These are phyloP conservation scores for Brachionus calyciflorus DNA, from an alignment of 1,140 invertebrate genomes.

Conservation along the genomic window DNA sequence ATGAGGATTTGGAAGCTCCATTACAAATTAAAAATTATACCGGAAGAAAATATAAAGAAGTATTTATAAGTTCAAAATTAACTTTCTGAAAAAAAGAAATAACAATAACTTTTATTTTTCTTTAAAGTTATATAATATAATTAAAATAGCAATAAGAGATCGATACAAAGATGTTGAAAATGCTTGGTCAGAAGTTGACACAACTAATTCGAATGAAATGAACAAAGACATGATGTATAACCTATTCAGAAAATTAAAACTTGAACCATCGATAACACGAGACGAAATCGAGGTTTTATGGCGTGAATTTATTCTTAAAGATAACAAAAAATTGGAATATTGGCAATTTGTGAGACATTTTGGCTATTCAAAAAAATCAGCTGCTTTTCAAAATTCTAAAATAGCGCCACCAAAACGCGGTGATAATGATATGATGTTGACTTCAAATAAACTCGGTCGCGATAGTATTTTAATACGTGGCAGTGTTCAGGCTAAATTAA, in stretches of 20 bases:
- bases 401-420: conserved; percentile 55
- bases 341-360: conserved; percentile 60
- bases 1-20: not conserved
- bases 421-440: conserved; percentile 59
- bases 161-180: conserved; percentile 55
- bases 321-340: conserved; percentile 57
- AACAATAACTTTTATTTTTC: not conserved
- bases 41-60: not conserved
- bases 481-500: conserved; percentile 57
- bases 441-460: conserved; percentile 59
- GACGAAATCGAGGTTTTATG: conserved; percentile 59
- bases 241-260: conserved; percentile 55
- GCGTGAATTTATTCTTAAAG: conserved; percentile 60
- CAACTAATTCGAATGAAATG: conserved; percentile 54
- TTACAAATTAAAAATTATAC: not conserved
- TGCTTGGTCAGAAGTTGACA: conserved; percentile 55
- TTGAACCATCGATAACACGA: conserved; percentile 55
- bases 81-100: not conserved
- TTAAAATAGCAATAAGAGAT: conserved; percentile 54
- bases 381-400: conserved; percentile 60
- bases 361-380: conserved; percentile 56
- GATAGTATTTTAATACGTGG: conserved; percentile 58
- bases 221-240: conserved; percentile 58
- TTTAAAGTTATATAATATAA: conserved; percentile 37
- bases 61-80: not conserved